Percentiles rank a stretch among this genome's conserved stretches.
phyloP scores from a whole-genome alignment of 2,888 invertebrate species.

The Steinernema scapterisci region DNA sequence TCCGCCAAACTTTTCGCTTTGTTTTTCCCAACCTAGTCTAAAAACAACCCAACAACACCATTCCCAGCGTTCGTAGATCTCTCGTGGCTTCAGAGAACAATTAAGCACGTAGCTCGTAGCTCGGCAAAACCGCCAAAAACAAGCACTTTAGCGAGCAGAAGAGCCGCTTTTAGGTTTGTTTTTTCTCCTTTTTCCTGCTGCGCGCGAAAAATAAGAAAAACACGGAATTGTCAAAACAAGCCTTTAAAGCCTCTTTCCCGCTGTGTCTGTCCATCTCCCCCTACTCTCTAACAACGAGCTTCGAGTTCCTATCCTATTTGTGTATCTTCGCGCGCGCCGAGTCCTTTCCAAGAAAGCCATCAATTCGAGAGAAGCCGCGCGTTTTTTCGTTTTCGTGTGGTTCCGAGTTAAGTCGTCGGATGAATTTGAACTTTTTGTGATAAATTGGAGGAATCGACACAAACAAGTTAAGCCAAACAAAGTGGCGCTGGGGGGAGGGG shows the following conservation, averaged over 20 bases:
- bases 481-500: neutral
- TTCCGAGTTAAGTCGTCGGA: neutral
- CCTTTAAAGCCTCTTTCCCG: neutral
- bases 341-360: no score
- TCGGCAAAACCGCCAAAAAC: neutral
- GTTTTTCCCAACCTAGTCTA: no score
- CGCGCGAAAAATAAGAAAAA: no score
- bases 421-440: conserved; percentile 12
- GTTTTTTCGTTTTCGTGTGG: no score
- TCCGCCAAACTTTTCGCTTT: no score
- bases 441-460: neutral
- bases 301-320: no score
- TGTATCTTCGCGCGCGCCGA: no score
- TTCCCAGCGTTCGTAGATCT: neutral
- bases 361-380: neutral
- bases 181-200: neutral
- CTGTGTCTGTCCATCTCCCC: no score
- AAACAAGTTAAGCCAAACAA: conserved; percentile 20
- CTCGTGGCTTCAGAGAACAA: neutral
- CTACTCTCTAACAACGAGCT: no score
- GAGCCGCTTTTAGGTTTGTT: neutral
- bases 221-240: neutral
- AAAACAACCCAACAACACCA: neutral
- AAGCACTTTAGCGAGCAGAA: neutral
- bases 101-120: neutral